Evolutionary conservation across 2,113 vertebrate species (phyloP).

Genomic region (Formicarius rufipectus): DNA sequence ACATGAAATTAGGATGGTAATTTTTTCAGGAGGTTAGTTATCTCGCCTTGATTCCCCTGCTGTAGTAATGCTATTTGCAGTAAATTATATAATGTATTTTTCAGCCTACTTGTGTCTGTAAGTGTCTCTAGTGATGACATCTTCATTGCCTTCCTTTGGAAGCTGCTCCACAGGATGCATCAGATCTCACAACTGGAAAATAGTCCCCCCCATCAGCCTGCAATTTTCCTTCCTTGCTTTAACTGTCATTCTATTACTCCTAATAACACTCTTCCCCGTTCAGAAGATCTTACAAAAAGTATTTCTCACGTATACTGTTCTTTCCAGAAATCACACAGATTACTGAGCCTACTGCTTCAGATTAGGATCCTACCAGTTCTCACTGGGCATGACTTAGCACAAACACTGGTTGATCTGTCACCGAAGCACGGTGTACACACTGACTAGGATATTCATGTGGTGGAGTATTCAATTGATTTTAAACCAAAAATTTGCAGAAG

Average conservation of each 20-base stretch:
- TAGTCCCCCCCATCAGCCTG: background rate
- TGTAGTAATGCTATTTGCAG: background rate
- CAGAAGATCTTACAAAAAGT: background rate
- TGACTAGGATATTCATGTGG: background rate
- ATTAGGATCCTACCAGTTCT: background rate
- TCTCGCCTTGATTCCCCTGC: background rate
- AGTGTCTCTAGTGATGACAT: background rate
- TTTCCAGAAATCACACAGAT: background rate
- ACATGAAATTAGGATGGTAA: background rate
- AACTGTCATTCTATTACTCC: background rate
- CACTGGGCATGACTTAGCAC: background rate
- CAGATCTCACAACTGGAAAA: slow-evolving; percentile 15
- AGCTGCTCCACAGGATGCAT: background rate
- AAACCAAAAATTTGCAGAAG: background rate
- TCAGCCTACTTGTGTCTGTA: background rate
- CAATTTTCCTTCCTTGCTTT: background rate
- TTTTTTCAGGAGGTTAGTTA: background rate
- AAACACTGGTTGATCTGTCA: background rate
- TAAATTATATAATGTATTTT: background rate
- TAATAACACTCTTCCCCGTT: background rate
- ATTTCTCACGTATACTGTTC: background rate
- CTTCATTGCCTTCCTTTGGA: background rate
- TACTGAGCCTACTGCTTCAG: background rate
- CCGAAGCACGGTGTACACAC: background rate
- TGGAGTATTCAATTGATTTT: background rate